Evolutionary conservation across 2,797 vertebrate genomes (phyloP), one percentile per base, ranked within the genome.

Genomic region (Diplodus puntazzo): DNA sequence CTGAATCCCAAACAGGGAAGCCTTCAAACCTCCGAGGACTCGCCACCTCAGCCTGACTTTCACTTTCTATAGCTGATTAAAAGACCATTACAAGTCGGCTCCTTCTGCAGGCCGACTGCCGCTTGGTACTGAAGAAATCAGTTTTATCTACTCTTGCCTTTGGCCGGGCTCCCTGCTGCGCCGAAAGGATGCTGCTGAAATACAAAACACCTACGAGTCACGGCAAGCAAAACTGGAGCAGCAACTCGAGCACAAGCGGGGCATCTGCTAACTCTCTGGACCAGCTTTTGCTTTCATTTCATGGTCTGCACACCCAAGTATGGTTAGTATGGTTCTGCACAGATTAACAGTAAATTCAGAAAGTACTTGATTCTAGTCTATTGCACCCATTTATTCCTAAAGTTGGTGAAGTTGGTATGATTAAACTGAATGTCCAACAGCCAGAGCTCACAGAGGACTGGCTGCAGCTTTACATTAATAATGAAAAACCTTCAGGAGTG

Each of bases 61-160:
- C 52, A 81, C 77, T 83, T 81, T 80, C 69, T 57, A 49, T 59
- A 79, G 59, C 75, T 84, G 87, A 87, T 88, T 82, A 82, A 81
- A 87, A 83, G 34, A 79, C 69, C 48, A 80, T 82, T 66, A 69
- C 13, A 52, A 64, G 73, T 69, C 48, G 59, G 65, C 69, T 73
- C 58, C 62, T 73, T 79, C 69, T 81, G 68, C 57, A 18, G 3
- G 54, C 53, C 66, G 73, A 75, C 63, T 75, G 75, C 68, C 0
- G 9, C 57, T 30, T 43, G 43, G 25, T 61, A n/a, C 74, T 68
- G 62, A 70, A 81, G 76, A 79, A 85, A 85, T 78, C 69, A 61
- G 80, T 83, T 87, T 84, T 80, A 86, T 88, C 82, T 83, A 63
- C 61, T 73, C 23, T 52, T 82, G 59, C 58, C 46, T 79, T 79